These are phyloP conservation scores for Neuroscelio doddi DNA, from an alignment of 2,888 invertebrate species.

Conservation along the genomic window DNA sequence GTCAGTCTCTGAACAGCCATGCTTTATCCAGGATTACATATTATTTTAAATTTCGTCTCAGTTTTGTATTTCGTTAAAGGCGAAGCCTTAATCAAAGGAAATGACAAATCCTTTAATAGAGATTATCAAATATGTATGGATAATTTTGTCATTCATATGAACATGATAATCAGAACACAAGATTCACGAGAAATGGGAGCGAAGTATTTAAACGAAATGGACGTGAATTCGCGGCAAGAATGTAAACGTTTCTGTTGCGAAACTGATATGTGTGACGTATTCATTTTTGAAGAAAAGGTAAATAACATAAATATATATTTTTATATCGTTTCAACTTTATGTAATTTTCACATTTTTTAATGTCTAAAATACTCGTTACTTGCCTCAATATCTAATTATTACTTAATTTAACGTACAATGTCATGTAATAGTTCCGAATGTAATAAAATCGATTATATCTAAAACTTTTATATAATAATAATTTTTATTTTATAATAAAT, in stretches of 20 bases:
- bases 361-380: too few relatives aligned
- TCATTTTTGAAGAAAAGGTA: conserved; percentile 94
- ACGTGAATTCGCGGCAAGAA: conserved; percentile 85
- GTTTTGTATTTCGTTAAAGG: conserved; percentile 53
- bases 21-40: conserved; percentile 55
- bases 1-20: conserved; percentile 49
- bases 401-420: too few relatives aligned
- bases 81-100: conserved; percentile 52
- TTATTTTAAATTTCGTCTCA: conserved; percentile 57
- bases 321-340: neutral
- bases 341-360: neutral
- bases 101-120: conserved; percentile 72
- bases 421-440: too few relatives aligned
- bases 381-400: too few relatives aligned
- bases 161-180: conserved; percentile 92
- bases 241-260: conserved; percentile 91
- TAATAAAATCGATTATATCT: too few relatives aligned
- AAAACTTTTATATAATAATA: too few relatives aligned
- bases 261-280: conserved; percentile 90
- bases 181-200: conserved; percentile 93
- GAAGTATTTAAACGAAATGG: conserved; percentile 88
- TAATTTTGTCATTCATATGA: conserved; percentile 88
- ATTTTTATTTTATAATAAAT: neutral
- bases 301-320: neutral
- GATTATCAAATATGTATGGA: conserved; percentile 81